These are phyloP conservation scores for Ictalurus punctatus DNA, from an alignment of 2,113 vertebrate species.

Conservation along the genomic window DNA sequence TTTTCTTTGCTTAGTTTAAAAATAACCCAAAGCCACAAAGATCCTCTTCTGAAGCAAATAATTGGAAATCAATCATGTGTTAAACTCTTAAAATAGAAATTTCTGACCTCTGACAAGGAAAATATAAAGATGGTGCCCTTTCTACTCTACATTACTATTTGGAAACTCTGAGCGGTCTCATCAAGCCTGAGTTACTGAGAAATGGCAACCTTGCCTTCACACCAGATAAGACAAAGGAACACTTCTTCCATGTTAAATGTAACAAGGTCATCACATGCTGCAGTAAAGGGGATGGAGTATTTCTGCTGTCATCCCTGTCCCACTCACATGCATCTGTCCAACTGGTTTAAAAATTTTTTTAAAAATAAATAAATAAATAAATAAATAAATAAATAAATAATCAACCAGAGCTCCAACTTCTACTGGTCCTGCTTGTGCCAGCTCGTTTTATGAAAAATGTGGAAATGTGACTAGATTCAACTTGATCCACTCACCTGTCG, in stretches of 20 bases:
- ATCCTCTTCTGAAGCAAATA: background rate
- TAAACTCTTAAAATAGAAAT: background rate
- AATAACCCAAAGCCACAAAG: background rate
- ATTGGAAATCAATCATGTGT: background rate
- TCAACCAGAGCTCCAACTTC: background rate
- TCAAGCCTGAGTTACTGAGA: background rate
- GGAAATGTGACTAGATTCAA: background rate
- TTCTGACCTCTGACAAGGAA: background rate
- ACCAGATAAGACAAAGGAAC: background rate
- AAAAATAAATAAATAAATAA: no score
- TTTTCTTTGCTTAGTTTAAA: background rate
- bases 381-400: no score
- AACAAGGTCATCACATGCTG: background rate
- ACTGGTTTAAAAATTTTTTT: no score
- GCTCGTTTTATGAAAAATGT: background rate
- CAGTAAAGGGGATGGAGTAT: background rate
- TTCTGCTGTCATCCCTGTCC: background rate
- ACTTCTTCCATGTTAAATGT: background rate
- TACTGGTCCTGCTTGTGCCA: background rate
- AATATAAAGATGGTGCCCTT: background rate
- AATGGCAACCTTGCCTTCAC: background rate
- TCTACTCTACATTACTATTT: background rate
- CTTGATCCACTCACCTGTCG: constrained; percentile 77
- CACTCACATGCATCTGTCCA: background rate
- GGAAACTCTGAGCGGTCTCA: background rate